These are phyloP conservation scores for Cryptoprocta ferox DNA, from an alignment of 2,797 vertebrate genomes.

Conservation along the genomic window DNA sequence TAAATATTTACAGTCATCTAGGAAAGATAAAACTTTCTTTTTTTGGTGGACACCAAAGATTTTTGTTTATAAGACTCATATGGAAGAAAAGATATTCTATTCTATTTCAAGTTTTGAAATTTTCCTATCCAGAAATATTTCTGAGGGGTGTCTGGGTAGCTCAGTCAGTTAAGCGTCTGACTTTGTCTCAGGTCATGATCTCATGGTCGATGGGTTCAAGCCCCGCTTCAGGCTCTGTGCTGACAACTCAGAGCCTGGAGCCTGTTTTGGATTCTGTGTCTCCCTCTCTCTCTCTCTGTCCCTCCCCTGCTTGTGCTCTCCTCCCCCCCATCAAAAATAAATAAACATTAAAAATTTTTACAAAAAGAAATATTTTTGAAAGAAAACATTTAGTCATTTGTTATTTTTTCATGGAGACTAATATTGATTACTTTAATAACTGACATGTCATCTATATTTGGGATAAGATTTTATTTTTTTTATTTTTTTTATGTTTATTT, in stretches of 20 bases:
- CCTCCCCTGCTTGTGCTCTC: too few species aligned
- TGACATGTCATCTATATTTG: not conserved
- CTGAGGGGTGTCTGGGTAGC: not conserved
- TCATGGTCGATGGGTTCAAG: too few species aligned
- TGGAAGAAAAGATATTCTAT: not conserved
- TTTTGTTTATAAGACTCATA: not conserved
- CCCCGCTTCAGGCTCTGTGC: too few species aligned
- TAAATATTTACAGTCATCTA: not conserved
- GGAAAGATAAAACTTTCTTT: not conserved
- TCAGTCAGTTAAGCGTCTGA: too few species aligned
- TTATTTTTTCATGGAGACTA: not conserved
- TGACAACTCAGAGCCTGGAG: too few species aligned
- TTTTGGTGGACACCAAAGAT: not conserved
- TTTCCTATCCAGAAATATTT: not conserved
- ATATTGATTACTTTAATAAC: not conserved
- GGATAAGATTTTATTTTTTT: not conserved
- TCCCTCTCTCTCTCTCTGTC: too few species aligned
- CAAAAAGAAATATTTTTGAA: not conserved
- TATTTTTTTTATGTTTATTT: too few species aligned
- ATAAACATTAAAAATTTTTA: too few species aligned
- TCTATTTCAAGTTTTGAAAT: not conserved
- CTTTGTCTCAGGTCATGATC: too few species aligned
- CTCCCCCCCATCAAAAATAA: too few species aligned
- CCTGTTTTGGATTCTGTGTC: too few species aligned
- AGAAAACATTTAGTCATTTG: not conserved